Conservation (phyloP, 1,140 invertebrate genomes). For the Tenebrio molitor region DNA sequence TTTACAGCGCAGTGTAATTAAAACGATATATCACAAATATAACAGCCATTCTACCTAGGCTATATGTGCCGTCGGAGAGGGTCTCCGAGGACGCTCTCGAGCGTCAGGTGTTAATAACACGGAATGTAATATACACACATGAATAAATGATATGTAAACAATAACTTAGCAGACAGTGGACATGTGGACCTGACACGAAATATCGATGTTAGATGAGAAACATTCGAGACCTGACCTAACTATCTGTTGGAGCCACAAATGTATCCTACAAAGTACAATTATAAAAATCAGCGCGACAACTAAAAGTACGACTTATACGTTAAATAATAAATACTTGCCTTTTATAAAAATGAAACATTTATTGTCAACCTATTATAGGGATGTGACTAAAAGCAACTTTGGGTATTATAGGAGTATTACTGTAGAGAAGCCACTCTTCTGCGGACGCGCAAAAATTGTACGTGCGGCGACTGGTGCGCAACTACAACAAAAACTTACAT, state of each 20-base stretch:
- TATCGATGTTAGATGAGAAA: not conserved
- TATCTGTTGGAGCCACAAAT: slow-evolving; percentile 31
- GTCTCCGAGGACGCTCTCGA: not conserved
- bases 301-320: slow-evolving; percentile 35
- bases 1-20: no score
- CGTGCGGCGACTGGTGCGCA: slow-evolving; percentile 89
- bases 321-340: slow-evolving; percentile 22
- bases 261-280: slow-evolving; percentile 23
- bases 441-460: slow-evolving; percentile 97
- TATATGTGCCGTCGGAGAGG: not conserved
- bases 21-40: slow-evolving; percentile 54
- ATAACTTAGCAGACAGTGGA: slow-evolving; percentile 32
- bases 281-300: slow-evolving; percentile 17
- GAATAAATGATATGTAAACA: slow-evolving; percentile 40
- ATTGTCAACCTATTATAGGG: slow-evolving; percentile 56
- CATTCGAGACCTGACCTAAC: slow-evolving; percentile 1
- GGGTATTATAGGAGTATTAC: slow-evolving; percentile 68
- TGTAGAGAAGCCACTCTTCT: slow-evolving; percentile 94
- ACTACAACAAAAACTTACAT: slow-evolving; percentile 73
- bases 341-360: slow-evolving; percentile 53
- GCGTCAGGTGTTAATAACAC: slow-evolving; percentile 35
- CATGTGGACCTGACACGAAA: slow-evolving; percentile 5
- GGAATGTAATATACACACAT: slow-evolving; percentile 41
- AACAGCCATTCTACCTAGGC: slow-evolving; percentile 33
- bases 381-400: slow-evolving; percentile 55